A percentile compares a stretch with the other conserved stretches of the same genome.
Evolutionary conservation across 2,888 invertebrate genomes (phyloP).

Genomic region (Hirtodrosophila histrioides): DNA sequence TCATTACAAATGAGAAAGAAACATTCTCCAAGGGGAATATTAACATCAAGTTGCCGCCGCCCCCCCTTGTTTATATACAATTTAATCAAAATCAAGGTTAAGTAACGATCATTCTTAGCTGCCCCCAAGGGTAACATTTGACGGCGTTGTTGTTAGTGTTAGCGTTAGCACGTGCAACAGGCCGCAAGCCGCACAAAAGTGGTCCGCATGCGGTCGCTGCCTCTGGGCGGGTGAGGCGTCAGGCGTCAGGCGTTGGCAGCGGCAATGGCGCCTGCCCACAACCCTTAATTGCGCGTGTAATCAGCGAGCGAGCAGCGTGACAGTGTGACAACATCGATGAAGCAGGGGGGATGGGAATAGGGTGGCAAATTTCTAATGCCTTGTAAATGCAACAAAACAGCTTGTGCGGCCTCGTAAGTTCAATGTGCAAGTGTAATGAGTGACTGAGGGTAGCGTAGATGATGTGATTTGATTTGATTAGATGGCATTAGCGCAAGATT

Average conservation of each 20-base stretch:
- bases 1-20: too few relatives aligned
- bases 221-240: slow-evolving; percentile 16
- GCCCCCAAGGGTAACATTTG: slow-evolving; percentile 70
- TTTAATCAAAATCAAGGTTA: slow-evolving; percentile 71
- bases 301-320: slow-evolving; percentile 42
- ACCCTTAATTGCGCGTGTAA: slow-evolving; percentile 77
- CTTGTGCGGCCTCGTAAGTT: slow-evolving; percentile 41
- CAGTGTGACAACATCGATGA: slow-evolving; percentile 9
- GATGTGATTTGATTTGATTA: slow-evolving; percentile 64
- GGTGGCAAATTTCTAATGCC: slow-evolving; percentile 46
- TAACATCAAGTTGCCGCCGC: background rate
- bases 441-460: slow-evolving; percentile 36
- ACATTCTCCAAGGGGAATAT: slow-evolving; percentile 1
- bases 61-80: slow-evolving; percentile 40
- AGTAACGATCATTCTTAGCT: slow-evolving; percentile 49
- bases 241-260: slow-evolving; percentile 9
- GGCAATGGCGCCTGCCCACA: slow-evolving; percentile 50
- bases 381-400: slow-evolving; percentile 68
- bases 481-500: slow-evolving; percentile 61
- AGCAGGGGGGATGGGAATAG: slow-evolving; percentile 6
- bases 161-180: slow-evolving; percentile 71
- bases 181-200: slow-evolving; percentile 64
- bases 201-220: slow-evolving; percentile 37
- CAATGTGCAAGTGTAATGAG: slow-evolving; percentile 26
- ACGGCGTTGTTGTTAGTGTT: slow-evolving; percentile 22